Evolutionary conservation across 1,140 invertebrate genomes (phyloP).

Genomic region (Hydropsyche tenuis): DNA sequence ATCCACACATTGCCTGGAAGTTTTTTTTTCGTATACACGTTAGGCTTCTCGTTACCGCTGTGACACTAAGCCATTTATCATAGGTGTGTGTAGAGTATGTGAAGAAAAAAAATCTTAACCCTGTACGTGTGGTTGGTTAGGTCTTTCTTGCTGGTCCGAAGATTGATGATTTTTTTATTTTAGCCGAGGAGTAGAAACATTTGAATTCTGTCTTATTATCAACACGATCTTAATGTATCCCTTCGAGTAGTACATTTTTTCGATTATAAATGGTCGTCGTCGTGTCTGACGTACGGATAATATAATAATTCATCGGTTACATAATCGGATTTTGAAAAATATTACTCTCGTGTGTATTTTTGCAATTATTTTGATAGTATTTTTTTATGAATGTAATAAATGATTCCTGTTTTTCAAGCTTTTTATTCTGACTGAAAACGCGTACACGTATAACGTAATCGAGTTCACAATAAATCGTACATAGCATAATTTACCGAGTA

Average conservation of each 20-base stretch:
- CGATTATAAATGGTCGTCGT: slow-evolving; percentile 4
- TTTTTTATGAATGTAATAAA: no score
- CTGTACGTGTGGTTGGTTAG: no score
- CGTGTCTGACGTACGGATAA: neutral
- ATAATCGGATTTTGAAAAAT: no score
- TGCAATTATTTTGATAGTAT: no score
- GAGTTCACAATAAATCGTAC: no score
- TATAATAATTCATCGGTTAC: no score
- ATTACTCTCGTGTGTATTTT: no score
- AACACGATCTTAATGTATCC: slow-evolving; percentile 20
- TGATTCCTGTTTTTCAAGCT: no score
- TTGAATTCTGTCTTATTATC: slow-evolving; percentile 24
- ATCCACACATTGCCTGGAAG: slow-evolving; percentile 13
- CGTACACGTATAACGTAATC: no score
- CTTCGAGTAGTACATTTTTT: slow-evolving; percentile 1
- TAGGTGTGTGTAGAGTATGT: neutral
- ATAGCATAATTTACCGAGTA: no score
- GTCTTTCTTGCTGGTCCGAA: neutral
- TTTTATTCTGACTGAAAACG: no score
- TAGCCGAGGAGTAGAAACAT: neutral
- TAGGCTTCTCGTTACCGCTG: slow-evolving; percentile 3
- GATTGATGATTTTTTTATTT: slow-evolving; percentile 21
- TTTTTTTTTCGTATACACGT: no score
- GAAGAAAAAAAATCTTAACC: slow-evolving; percentile 9
- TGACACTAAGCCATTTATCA: slow-evolving; percentile 22